Evolutionary conservation across 2,797 vertebrate species (phyloP), one percentile per base, ranked within the genome.

Genomic region (Smutsia gigantea): DNA sequence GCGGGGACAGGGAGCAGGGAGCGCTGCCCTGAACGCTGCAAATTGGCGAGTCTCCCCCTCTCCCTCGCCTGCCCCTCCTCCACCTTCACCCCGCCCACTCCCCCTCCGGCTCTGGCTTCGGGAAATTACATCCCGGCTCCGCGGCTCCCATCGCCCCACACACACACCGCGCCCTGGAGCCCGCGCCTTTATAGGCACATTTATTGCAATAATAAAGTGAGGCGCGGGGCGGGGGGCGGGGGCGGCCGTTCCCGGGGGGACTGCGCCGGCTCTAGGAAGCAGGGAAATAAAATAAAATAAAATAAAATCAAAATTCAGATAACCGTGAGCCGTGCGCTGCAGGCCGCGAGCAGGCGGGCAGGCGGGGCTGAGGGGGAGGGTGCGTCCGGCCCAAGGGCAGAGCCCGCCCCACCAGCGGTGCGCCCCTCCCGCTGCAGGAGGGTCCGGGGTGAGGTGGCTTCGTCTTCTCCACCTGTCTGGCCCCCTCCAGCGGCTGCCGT

Each of bases 121-220:
- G 97, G 97, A 98, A 98, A 98, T 97, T 98, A 97, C 97, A 97
- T 98, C 95, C 96, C 95, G 0, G 95, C 95, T 90, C 93, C 59
- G 77, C 90, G 51, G 79, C 93, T 90, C 93, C 87, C 86, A 23
- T 88, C 87, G 1, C 85, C 42, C 68, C 90, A 46, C 46, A 46
- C 46, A 46, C 25, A 51, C 90, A 74, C 87, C 75, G 90, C 96
- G 96, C 96, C 95, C 97, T 75, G 74, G 97, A 97, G 97, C 97
- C 92, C 85, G 96, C 97, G 98, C 98, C 98, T 98, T 98, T 98
- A 99, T 98, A 98, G 98, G 98, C 97, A 98, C 98, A 98, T 98
- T 99, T 98, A 99, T 98, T 98, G 98, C 98, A 98, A 98, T 98
- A 99, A 99, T 98, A 99, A 98, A 98, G 98, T 97, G 98, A 96